A percentile compares a stretch with the other conserved stretches of the same genome.
These are phyloP conservation scores for Stichodactyla helianthus DNA, from an alignment of 64 coral and sea anemone species.

Conservation along the genomic window DNA sequence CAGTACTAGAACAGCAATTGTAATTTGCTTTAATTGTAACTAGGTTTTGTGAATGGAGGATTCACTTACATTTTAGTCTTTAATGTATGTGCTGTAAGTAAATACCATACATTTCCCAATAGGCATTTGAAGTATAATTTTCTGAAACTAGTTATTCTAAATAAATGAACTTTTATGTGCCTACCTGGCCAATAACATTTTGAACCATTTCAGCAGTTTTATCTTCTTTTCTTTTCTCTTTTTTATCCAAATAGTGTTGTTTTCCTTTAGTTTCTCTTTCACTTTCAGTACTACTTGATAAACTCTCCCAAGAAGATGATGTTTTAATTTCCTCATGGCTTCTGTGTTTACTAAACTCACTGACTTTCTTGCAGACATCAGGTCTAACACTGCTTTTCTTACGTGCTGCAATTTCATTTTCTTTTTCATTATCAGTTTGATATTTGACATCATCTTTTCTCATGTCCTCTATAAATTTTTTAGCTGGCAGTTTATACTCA, in stretches of 20 bases:
- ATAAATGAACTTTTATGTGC: neutral
- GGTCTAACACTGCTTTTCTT: neutral
- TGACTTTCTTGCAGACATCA: neutral
- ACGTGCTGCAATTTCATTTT: neutral
- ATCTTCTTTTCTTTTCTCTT: neutral
- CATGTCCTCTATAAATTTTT: neutral
- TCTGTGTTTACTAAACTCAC: neutral
- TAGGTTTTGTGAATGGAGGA: too few relatives aligned
- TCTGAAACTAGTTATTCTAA: neutral
- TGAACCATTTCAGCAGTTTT: constrained; percentile 1
- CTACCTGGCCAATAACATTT: constrained; percentile 14
- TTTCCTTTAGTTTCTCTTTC: neutral
- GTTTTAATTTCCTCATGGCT: neutral
- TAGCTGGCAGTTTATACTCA: neutral
- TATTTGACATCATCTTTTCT: neutral
- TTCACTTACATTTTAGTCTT: too few relatives aligned
- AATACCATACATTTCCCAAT: too few relatives aligned
- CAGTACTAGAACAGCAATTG: too few relatives aligned
- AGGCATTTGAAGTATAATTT: neutral
- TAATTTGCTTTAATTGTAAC: too few relatives aligned
- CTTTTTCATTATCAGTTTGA: neutral
- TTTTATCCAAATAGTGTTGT: neutral
- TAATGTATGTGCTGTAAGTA: too few relatives aligned
- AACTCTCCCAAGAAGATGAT: neutral
- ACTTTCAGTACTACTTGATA: neutral